Conservation (phyloP, 2,797 vertebrate genomes). For the Astyanax mexicanus region DNA sequence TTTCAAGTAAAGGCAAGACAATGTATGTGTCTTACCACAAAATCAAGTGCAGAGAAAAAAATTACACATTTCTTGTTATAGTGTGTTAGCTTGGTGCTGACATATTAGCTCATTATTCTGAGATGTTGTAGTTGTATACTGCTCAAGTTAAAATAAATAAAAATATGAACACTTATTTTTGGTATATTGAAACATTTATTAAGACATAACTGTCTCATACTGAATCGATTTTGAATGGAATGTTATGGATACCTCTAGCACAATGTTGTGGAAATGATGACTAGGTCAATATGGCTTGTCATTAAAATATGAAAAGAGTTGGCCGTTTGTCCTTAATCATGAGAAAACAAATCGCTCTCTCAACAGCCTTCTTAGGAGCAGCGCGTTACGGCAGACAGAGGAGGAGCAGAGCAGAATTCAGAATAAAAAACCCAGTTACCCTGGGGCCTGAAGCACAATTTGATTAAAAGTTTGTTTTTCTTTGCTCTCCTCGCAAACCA, state of each 20-base stretch:
- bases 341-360: constrained; percentile 46
- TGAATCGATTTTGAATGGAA: too few species aligned
- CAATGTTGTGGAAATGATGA: constrained; percentile 14
- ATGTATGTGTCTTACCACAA: too few species aligned
- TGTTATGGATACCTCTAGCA: neutral
- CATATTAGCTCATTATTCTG: too few species aligned
- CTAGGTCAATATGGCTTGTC: neutral
- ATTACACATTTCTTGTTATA: too few species aligned
- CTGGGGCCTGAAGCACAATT: constrained; percentile 81
- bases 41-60: too few species aligned
- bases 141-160: too few species aligned
- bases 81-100: too few species aligned
- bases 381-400: constrained; percentile 33
- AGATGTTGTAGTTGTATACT: too few species aligned
- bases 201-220: too few species aligned
- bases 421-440: constrained; percentile 81
- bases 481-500: constrained; percentile 81
- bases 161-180: too few species aligned
- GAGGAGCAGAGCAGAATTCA: constrained; percentile 73
- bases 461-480: constrained; percentile 89
- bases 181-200: too few species aligned
- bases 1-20: too few species aligned
- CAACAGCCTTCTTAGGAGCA: constrained; percentile 46
- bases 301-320: constrained; percentile 45
- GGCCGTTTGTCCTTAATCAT: constrained; percentile 46